Evolutionary conservation across 1,140 invertebrate species (phyloP), one percentile per base, ranked within the genome.

Genomic region (Aricia agestis): DNA sequence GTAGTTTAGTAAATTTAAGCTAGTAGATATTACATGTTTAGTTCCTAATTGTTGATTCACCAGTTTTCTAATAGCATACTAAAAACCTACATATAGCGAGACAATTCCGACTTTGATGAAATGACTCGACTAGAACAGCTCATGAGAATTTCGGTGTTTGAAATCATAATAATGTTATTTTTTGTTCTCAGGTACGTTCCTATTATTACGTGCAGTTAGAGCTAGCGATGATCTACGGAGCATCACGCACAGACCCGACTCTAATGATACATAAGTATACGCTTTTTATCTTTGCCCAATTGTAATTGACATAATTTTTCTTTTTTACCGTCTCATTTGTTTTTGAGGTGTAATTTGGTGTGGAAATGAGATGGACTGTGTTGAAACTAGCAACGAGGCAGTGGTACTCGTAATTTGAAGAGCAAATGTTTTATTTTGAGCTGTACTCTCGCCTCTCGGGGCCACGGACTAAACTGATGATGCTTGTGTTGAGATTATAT

Each of bases 151-250:
- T 61, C 17, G 59, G 59, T 69, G 36, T 69, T 68, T 69, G 7
- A 17, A 63, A 41, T 41, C 32, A 19, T 69, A 69, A 69, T 61
- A 36, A 69, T 69, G 31, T 72, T 72, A 42, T 72, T 67, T 73
- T 67, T 71, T 72, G 72, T 76, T 57, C 74, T 42, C 74, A 76
- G 74, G 74, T 76, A 73, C 68, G 74, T 67, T 68, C 36, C 69
- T 72, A 59, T 69, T 66, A 72, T 72, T 72, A 68, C 17, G 25
- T 69, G 59, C 58, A 41, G 59, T 61, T 69, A 57, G 58, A 59
- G 13, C 15, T 59, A 15, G 65, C 61, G 71, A 69, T 72, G 71
- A 72, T 69, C 42, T 69, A 68, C 67, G 61, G 68, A 58, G 36
- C 59, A 66, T 72, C 71, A 72, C 71, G 67, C 71, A 69, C 41